A percentile compares a stretch with the other conserved stretches of the same genome.
Conservation (phyloP, 2,888 invertebrate species). For the Drosophila rellima region DNA sequence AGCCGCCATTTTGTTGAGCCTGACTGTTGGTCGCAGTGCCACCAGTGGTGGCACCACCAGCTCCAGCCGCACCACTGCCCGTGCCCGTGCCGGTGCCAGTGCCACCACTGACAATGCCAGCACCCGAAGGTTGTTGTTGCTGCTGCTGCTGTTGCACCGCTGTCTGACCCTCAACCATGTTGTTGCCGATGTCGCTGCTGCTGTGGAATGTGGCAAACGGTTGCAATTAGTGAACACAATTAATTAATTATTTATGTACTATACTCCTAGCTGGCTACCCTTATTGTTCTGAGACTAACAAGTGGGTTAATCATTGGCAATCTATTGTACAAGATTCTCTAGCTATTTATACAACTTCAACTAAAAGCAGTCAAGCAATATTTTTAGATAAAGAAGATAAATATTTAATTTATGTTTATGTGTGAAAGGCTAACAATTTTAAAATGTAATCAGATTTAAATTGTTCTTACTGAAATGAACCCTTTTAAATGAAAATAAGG, state of each 20-base stretch:
- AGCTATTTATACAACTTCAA: too few relatives aligned
- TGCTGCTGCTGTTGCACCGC: conserved; percentile 86
- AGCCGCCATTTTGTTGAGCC: conserved; percentile 86
- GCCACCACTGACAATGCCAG: conserved; percentile 54
- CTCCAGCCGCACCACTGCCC: conserved; percentile 26
- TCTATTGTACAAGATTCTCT: too few relatives aligned
- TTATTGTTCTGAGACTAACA: not conserved
- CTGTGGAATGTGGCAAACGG: not conserved
- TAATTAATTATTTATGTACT: not conserved
- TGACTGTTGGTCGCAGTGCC: conserved; percentile 87
- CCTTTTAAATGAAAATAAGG: too few relatives aligned
- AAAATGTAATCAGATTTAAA: too few relatives aligned
- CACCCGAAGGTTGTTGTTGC: conserved; percentile 49
- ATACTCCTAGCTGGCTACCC: not conserved
- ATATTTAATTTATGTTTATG: too few relatives aligned
- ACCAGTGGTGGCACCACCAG: conserved; percentile 39
- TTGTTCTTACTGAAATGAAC: too few relatives aligned
- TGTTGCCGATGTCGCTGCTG: conserved; percentile 66
- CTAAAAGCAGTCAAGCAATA: too few relatives aligned
- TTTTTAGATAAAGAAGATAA: too few relatives aligned
- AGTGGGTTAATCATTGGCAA: not conserved
- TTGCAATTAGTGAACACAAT: not conserved
- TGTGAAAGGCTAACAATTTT: too few relatives aligned
- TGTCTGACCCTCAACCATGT: conserved; percentile 91
- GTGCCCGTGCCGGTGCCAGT: conserved; percentile 7